These are phyloP conservation scores for Onychomys torridus DNA, from an alignment of 2,797 vertebrate species.

Conservation along the genomic window DNA sequence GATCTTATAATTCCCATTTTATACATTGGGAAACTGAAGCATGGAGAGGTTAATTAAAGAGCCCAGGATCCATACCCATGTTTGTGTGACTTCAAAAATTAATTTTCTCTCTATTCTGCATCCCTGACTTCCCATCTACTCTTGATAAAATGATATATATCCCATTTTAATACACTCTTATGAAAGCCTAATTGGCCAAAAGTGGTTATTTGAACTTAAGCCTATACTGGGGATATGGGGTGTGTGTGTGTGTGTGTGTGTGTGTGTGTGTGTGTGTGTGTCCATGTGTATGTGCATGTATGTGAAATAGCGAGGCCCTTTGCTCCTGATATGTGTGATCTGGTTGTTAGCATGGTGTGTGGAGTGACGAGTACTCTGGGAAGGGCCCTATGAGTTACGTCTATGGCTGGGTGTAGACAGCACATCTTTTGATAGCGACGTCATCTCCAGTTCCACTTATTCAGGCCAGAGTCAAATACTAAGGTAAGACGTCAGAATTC, in stretches of 20 bases:
- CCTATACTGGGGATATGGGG: neutral
- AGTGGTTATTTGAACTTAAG: neutral
- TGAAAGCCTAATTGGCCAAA: constrained; percentile 34
- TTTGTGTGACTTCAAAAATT: neutral
- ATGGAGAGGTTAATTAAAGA: constrained; percentile 37
- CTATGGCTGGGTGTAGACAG: neutral
- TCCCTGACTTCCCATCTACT: neutral
- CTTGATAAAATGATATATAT: neutral
- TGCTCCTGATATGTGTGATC: neutral
- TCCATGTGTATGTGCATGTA: neutral
- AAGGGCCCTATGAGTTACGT: neutral
- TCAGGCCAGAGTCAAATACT: neutral
- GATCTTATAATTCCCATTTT: neutral
- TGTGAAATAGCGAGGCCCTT: neutral
- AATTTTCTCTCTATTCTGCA: neutral
- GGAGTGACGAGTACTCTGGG: neutral
- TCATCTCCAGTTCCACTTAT: neutral
- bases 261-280: neutral
- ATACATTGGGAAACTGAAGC: neutral
- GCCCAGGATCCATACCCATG: neutral
- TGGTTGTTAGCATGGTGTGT: neutral
- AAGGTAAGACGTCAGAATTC: neutral
- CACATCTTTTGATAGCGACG: neutral
- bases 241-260: neutral
- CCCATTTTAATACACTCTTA: constrained; percentile 24